Evolutionary conservation across 92 coral and sea anemone species (phyloP).

Genomic region (Paragorgia papillata): DNA sequence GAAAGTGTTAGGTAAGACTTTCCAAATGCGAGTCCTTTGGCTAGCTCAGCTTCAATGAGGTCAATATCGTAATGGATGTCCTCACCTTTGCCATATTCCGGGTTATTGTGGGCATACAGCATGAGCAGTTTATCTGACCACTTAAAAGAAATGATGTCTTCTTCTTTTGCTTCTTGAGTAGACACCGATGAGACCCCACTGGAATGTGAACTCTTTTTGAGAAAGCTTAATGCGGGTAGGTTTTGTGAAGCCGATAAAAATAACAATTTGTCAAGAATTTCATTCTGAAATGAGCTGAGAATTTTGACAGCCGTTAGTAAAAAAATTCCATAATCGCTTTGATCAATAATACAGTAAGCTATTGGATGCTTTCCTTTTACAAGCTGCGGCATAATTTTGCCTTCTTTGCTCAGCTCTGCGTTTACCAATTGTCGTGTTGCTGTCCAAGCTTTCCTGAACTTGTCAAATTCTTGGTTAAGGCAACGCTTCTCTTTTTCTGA

Average conservation of each 20-base stretch:
- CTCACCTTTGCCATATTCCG: slow-evolving; percentile 83
- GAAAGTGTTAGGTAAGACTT: slow-evolving; percentile 73
- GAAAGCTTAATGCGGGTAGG: slow-evolving; percentile 70
- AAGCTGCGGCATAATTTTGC: slow-evolving; percentile 63
- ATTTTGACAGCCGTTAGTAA: slow-evolving; percentile 64
- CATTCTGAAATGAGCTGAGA: slow-evolving; percentile 75
- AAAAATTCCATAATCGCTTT: slow-evolving; percentile 64
- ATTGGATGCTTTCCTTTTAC: slow-evolving; percentile 64
- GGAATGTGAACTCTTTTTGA: slow-evolving; percentile 52
- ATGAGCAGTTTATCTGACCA: slow-evolving; percentile 80
- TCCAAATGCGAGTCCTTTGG: slow-evolving; percentile 70
- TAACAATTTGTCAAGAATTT: slow-evolving; percentile 66
- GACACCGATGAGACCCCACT: slow-evolving; percentile 65
- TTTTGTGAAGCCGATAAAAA: slow-evolving; percentile 69
- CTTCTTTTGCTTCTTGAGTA: slow-evolving; percentile 83
- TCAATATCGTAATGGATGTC: slow-evolving; percentile 75
- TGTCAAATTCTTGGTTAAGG: slow-evolving; percentile 52
- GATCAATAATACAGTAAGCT: slow-evolving; percentile 78
- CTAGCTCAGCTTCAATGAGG: slow-evolving; percentile 81
- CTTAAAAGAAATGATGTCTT: slow-evolving; percentile 76
- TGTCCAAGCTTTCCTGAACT: slow-evolving; percentile 78
- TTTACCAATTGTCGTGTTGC: slow-evolving; percentile 62
- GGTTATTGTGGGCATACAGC: slow-evolving; percentile 73
- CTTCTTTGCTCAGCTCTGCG: slow-evolving; percentile 19
- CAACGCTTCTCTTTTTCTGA: slow-evolving; percentile 37